phyloP scores from a whole-genome alignment of 2,888 invertebrate genomes.

The Glomeris marginata region DNA sequence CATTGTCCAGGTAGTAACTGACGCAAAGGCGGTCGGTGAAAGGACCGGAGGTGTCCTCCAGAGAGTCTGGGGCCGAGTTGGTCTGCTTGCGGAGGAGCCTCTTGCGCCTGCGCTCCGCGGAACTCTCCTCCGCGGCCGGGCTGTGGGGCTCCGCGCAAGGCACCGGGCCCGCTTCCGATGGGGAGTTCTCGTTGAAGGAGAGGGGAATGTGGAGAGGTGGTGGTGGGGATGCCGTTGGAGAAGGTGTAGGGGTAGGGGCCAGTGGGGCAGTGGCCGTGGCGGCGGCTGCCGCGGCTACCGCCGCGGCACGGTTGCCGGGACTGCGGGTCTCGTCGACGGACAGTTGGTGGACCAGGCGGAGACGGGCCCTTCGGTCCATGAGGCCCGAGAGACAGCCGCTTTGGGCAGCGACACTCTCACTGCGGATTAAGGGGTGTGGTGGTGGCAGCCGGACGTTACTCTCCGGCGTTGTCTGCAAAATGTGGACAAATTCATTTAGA shows the following conservation, averaged over 20 bases:
- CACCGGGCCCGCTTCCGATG: slow-evolving; percentile 8
- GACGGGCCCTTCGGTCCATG: slow-evolving; percentile 10
- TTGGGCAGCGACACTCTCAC: slow-evolving; percentile 12
- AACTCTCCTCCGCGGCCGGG: slow-evolving; percentile 13
- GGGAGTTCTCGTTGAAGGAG: too few relatives aligned
- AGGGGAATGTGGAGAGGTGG: neutral
- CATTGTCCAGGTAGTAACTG: slow-evolving; percentile 15
- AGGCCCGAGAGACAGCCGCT: slow-evolving; percentile 12
- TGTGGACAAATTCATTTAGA: too few relatives aligned
- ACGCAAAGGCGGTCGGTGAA: slow-evolving; percentile 15
- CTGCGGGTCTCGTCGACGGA: slow-evolving; percentile 17
- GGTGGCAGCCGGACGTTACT: too few relatives aligned
- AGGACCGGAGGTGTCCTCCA: slow-evolving; percentile 20
- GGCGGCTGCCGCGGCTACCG: slow-evolving; percentile 9
- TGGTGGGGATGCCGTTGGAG: slow-evolving; percentile 1
- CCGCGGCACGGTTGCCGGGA: slow-evolving; percentile 5
- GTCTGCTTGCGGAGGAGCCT: slow-evolving; percentile 28
- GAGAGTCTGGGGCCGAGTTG: slow-evolving; percentile 30
- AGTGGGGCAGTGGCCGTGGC: slow-evolving; percentile 10
- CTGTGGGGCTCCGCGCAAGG: slow-evolving; percentile 2
- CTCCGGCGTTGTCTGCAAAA: too few relatives aligned
- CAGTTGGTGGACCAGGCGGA: slow-evolving; percentile 15
- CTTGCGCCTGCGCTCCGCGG: slow-evolving; percentile 23
- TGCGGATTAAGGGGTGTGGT: slow-evolving; percentile 3
- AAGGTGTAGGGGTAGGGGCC: neutral